Evolutionary conservation across 2,888 invertebrate genomes (phyloP), one percentile per base, ranked within the genome.

Genomic region (Melieria crassipennis): DNA sequence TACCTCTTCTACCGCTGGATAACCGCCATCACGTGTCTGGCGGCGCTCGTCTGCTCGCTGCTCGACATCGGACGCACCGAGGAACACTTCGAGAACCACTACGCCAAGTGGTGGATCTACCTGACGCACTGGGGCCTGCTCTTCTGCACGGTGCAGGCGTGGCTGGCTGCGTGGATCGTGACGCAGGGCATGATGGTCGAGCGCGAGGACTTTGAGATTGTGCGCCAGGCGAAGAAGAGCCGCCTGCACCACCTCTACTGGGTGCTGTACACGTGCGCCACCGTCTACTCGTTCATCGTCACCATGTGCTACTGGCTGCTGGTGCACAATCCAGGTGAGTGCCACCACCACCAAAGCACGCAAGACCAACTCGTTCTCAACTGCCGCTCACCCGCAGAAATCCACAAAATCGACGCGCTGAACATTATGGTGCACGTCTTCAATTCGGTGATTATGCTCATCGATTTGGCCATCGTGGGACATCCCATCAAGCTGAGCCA

Each of bases 391-490:
- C 68, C 75, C 76, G 11, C 74, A 86, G 87, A 87, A 70, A 80
- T 85, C 67, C 85, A 87, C 79, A 84, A 84, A 79, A 84, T 87
- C 64, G 87, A 87, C 77, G 79, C 86, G 7, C 79, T 87, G 50
- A 87, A 87, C 78, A 85, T 87, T 52, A 87, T 87, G 87, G 87
- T 87, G 45, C 87, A 87, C 76, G 86, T 87, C 69, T 87, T 91
- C 78, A 95, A 95, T 87, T 91, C 93, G 9, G 83, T 92, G 60
- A 85, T 93, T 79, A 93, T 94, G 91, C 80, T 94, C 61, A 80
- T 91, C 9, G 93, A 95, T 82, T 84, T 94, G 77, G 87, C 90
- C 74, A 85, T 92, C 58, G 90, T 91, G n/a, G 90, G 90, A n/a
- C 91, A 93, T 79, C 94, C 95, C 5, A 88, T 91, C 13, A 89